Percentiles rank a stretch among this genome's conserved stretches.
Evolutionary conservation across 1,140 invertebrate species (phyloP).

Genomic region (Drosophila subpulchrella): DNA sequence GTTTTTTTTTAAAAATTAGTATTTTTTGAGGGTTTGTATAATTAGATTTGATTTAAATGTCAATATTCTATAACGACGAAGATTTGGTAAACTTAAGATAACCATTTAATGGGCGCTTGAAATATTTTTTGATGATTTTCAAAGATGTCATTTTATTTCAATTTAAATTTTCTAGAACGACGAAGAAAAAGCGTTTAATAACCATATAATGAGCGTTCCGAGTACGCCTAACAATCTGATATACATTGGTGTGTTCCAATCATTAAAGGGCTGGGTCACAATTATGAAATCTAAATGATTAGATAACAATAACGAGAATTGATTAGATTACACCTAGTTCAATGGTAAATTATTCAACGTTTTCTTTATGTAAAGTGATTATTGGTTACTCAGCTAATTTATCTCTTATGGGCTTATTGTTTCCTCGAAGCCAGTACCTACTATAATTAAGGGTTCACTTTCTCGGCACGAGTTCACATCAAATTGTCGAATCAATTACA

Average conservation of each 20-base stretch:
- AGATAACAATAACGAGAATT: background rate
- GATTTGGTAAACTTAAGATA: no score
- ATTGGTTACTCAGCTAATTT: background rate
- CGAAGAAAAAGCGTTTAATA: no score
- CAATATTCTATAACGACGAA: no score
- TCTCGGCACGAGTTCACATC: constrained; percentile 21
- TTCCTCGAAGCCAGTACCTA: background rate
- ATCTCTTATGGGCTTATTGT: background rate
- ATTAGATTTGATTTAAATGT: no score
- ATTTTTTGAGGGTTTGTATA: no score
- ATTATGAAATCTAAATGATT: constrained; percentile 1
- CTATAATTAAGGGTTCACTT: constrained; percentile 31
- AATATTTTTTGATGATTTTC: no score
- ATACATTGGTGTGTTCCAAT: background rate
- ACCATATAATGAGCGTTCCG: no score
- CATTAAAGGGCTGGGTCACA: constrained; percentile 13
- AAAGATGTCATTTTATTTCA: no score
- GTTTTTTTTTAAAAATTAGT: no score
- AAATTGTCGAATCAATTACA: constrained; percentile 34
- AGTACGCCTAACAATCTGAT: background rate
- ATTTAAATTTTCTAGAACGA: no score
- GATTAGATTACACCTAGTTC: constrained; percentile 6
- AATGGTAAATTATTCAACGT: background rate
- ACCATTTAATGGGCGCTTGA: no score
- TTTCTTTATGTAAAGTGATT: background rate